Percentiles rank a stretch among this genome's conserved stretches.
These are phyloP conservation scores for Rhamnusium bicolor DNA, from an alignment of 2,888 invertebrate species.

Conservation along the genomic window DNA sequence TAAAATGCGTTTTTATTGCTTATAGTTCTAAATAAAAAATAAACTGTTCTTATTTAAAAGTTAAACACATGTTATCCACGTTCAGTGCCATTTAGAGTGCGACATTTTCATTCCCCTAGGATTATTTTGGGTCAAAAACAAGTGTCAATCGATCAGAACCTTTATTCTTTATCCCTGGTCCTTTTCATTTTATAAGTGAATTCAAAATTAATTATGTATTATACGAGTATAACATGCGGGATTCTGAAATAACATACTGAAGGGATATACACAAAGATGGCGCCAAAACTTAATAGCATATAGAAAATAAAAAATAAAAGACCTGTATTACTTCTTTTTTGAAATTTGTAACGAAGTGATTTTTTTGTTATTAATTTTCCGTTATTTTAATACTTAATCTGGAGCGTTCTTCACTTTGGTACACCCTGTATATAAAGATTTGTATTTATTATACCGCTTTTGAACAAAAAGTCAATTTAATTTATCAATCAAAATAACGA, in stretches of 20 bases:
- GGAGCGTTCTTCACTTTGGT: no score
- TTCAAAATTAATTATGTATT: neutral
- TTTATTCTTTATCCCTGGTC: neutral
- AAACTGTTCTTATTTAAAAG: constrained; percentile 50
- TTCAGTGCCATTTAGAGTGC: constrained; percentile 10
- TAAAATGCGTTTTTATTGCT: constrained; percentile 51
- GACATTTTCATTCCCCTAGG: constrained; percentile 51
- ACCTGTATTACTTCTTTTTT: no score
- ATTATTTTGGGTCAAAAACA: constrained; percentile 59
- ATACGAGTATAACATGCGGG: neutral
- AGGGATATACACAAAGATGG: no score
- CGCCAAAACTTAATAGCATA: no score
- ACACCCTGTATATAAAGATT: no score
- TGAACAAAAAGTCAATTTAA: no score
- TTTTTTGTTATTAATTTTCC: no score
- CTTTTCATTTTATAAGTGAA: neutral
- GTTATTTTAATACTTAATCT: no score
- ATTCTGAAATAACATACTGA: neutral
- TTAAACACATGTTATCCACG: constrained; percentile 43
- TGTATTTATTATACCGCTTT: no score
- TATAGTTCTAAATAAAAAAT: constrained; percentile 52
- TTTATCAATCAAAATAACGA: no score
- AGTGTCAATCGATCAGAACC: constrained; percentile 54
- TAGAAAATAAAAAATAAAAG: no score
- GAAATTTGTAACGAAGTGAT: no score